Conservation (phyloP, 2,113 vertebrate genomes). For the Bolborhynchus lineola region DNA sequence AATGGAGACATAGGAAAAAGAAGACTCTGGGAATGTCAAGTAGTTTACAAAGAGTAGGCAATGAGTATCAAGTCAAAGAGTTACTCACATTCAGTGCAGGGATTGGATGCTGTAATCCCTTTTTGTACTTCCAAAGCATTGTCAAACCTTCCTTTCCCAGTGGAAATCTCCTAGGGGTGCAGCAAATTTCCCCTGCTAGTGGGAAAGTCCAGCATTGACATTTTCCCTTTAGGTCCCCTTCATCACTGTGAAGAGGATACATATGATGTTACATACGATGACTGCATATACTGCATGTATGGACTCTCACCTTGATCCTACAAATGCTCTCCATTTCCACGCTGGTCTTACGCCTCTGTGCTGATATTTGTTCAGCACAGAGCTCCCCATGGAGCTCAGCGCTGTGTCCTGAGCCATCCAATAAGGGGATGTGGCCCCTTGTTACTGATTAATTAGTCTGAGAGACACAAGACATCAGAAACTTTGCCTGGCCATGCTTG, state of each 20-base stretch:
- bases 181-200: neutral
- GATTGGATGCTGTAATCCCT: neutral
- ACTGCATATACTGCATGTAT: neutral
- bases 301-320: neutral
- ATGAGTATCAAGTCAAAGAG: neutral
- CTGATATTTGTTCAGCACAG: slow-evolving; percentile 51
- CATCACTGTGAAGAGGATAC: neutral
- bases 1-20: neutral
- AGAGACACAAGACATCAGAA: neutral
- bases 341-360: neutral
- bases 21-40: neutral
- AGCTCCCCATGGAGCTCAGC: neutral
- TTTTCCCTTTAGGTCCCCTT: neutral
- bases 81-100: neutral
- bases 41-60: neutral
- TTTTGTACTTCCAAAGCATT: neutral
- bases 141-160: neutral
- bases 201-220: neutral
- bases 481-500: neutral
- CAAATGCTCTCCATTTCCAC: neutral
- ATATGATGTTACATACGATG: neutral
- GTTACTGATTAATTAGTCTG: slow-evolving; percentile 25
- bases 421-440: neutral
- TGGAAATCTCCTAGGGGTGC: neutral
- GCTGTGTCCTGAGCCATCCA: neutral